Evolutionary conservation across 2,888 invertebrate species (phyloP), one percentile per base, ranked within the genome.

Genomic region (Strigamia maritima): DNA sequence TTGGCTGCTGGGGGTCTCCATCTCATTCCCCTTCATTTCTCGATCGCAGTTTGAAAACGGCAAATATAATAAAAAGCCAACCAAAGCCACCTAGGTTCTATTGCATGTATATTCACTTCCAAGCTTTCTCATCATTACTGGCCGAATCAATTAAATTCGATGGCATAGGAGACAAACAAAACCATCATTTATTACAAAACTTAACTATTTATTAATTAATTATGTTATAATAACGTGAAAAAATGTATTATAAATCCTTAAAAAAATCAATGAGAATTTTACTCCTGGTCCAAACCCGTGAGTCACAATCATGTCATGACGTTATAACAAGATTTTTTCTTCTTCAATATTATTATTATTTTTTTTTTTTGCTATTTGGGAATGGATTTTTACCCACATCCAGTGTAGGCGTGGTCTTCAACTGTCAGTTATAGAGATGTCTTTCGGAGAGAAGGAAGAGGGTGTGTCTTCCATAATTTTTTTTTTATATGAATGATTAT

Each of bases 1-100:
- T 75, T 75, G 75, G 75, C 38, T 75, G 75, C 31, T 38, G 75
- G 75, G 60, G 60, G 60, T 65, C 60, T 65, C 60, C 60, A 24
- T 65, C 60, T 65, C 60, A 65, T 65, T 65, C 60, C 60, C 60
- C 60, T 24, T 65, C 60, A 19, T 65, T 22, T 65, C 60, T 65
- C 60, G 60, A 65, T 65, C 22, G 60, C 60, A 65, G 60, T 65
- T 65, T 65, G 60, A 65, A 65, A 24, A 65, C 60, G 60, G 60
- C 60, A 65, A 65, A 65, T 65, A 65, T 65, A 65, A 65, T 65
- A 65, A 65, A 65, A 65, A 22, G 60, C 60, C 60, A 65, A 65
- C 60, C 60, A 16, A 65, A 65, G 22, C 60, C 60, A 65, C 60
- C 60, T 24, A 65, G 60, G 2, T 24, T 65, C n/a, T 35, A n/a